A percentile compares a stretch with the other conserved stretches of the same genome.
Conservation (phyloP, 2,888 invertebrate genomes). For the Kryphioiulus occultus region DNA sequence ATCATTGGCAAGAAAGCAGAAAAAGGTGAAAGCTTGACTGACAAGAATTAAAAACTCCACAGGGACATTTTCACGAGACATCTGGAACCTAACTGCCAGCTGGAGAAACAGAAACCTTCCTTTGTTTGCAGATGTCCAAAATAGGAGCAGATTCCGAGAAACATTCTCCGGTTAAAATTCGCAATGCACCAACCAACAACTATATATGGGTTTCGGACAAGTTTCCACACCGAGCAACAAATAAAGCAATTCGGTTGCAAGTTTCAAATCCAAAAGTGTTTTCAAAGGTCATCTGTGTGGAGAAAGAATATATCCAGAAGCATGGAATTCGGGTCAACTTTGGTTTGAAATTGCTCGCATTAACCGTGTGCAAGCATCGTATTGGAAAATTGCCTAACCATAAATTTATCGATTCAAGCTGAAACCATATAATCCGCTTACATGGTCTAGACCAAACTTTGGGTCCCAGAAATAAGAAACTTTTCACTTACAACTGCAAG, state of each 20-base stretch:
- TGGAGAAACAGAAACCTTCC: background rate
- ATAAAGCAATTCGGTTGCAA: slow-evolving; percentile 2
- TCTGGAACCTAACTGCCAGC: background rate
- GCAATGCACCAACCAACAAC: background rate
- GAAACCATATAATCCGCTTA: background rate
- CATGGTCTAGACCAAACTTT: no score
- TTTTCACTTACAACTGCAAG: no score
- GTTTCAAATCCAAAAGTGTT: background rate
- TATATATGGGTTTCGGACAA: background rate
- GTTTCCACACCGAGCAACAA: background rate
- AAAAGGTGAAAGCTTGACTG: slow-evolving; percentile 15
- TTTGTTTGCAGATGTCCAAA: background rate
- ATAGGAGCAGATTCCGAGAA: slow-evolving; percentile 12
- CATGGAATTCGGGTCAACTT: background rate
- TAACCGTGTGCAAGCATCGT: background rate
- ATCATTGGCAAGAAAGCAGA: background rate
- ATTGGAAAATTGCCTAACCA: background rate
- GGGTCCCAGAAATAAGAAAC: no score
- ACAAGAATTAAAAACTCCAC: background rate
- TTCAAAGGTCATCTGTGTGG: background rate
- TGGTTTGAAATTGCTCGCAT: background rate
- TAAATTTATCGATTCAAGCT: background rate
- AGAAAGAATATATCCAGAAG: background rate
- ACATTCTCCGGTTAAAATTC: background rate
- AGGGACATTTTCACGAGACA: slow-evolving; percentile 24